Evolutionary conservation across 2,797 vertebrate species (phyloP).

Genomic region (Darevskia nairensis): DNA sequence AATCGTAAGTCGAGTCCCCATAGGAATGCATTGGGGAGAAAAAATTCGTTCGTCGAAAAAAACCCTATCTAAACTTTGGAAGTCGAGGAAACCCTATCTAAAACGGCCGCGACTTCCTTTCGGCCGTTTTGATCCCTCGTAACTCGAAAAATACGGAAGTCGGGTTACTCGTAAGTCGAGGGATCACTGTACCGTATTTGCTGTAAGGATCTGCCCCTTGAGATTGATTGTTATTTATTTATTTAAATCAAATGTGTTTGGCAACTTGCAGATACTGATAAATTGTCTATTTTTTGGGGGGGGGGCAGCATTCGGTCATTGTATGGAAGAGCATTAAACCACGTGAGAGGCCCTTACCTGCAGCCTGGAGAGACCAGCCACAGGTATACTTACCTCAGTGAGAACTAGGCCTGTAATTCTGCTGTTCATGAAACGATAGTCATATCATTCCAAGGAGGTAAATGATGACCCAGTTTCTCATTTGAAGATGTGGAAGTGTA

Average conservation of each 20-base stretch:
- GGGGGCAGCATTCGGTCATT: not conserved
- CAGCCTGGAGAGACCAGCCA: not conserved
- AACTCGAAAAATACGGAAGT: no score
- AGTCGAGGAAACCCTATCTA: no score
- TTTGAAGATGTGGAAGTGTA: slow-evolving; percentile 5
- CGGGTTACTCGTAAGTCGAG: no score
- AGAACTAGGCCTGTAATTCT: not conserved
- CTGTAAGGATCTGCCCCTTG: no score
- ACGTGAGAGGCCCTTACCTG: not conserved
- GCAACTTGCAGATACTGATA: not conserved
- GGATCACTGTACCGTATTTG: not conserved
- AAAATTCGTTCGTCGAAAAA: no score
- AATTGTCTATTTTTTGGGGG: not conserved
- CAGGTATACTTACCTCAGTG: not conserved
- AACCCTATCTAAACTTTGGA: no score
- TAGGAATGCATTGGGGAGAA: no score
- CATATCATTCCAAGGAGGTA: slow-evolving; percentile 51
- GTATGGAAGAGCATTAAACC: not conserved
- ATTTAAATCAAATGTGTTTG: not conserved
- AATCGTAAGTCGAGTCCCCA: no score
- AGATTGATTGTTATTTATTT: not conserved
- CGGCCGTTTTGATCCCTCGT: no score
- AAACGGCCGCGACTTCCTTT: no score
- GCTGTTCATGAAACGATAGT: slow-evolving; percentile 63
- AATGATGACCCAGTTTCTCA: slow-evolving; percentile 33